Evolutionary conservation across 2,113 vertebrate genomes (phyloP).

Genomic region (Pygoscelis antarcticus): DNA sequence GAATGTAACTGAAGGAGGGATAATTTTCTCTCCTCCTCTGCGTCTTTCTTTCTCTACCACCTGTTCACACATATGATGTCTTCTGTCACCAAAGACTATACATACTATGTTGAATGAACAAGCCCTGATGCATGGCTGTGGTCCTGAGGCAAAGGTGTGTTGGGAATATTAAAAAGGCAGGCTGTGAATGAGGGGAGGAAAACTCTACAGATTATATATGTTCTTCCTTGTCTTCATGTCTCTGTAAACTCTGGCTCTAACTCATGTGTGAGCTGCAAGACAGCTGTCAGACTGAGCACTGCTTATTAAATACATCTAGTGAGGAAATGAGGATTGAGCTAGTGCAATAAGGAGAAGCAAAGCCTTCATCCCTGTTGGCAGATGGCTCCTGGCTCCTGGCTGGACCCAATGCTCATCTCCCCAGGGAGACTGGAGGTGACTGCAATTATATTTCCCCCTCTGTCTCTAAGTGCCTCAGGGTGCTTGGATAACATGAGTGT

Average conservation of each 20-base stretch:
- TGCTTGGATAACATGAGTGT: not conserved
- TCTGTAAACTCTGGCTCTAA: not conserved
- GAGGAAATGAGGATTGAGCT: not conserved
- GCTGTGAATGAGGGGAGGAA: not conserved
- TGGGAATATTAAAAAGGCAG: not conserved
- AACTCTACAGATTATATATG: not conserved
- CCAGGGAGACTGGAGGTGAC: not conserved
- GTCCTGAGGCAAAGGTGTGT: not conserved
- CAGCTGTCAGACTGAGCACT: conserved; percentile 20
- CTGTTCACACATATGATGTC: conserved; percentile 22
- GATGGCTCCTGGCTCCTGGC: not conserved
- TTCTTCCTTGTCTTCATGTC: conserved; percentile 9
- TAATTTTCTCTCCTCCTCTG: conserved; percentile 51
- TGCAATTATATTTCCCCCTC: not conserved
- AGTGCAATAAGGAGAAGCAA: not conserved
- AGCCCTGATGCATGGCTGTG: not conserved
- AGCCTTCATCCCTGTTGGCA: not conserved
- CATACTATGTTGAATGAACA: not conserved
- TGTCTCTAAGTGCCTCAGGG: not conserved
- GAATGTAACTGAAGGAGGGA: conserved; percentile 31
- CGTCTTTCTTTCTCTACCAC: conserved; percentile 38
- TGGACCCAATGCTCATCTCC: not conserved
- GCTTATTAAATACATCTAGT: not conserved
- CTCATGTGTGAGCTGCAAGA: conserved; percentile 4
- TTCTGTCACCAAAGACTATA: conserved; percentile 2